A percentile compares a stretch with the other conserved stretches of the same genome.
phyloP scores from a whole-genome alignment of 2,888 invertebrate genomes.

The Drymonia ruficornis region DNA sequence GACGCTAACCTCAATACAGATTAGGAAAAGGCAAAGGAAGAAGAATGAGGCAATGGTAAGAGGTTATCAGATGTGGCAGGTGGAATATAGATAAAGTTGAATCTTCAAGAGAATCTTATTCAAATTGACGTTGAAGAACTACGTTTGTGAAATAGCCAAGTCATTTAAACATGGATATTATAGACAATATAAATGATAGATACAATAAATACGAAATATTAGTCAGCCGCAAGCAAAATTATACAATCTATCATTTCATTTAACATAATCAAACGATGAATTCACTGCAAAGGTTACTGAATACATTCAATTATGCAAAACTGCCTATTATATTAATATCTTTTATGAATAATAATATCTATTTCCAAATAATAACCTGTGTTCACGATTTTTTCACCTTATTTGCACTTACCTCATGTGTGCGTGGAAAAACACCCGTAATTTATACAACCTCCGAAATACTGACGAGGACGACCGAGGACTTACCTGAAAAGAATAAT shows the following conservation, averaged over 20 bases:
- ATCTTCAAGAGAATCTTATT: too few species aligned
- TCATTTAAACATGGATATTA: too few species aligned
- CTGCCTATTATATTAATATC: constrained; percentile 38
- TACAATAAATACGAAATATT: too few species aligned
- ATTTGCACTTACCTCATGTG: constrained; percentile 22
- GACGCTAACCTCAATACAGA: too few species aligned
- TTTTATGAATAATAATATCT: constrained; percentile 41
- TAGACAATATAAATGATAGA: too few species aligned
- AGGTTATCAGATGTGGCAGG: too few species aligned
- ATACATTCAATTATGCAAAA: constrained; percentile 50
- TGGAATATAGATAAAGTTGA: too few species aligned
- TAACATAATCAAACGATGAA: constrained; percentile 37
- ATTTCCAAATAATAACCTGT: constrained; percentile 21
- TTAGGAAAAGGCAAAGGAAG: too few species aligned
- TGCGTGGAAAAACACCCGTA: constrained; percentile 27
- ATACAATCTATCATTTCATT: constrained; percentile 16
- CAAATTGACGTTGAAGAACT: too few species aligned
- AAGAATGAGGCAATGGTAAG: too few species aligned
- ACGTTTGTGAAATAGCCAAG: too few species aligned
- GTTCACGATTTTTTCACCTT: constrained; percentile 17
- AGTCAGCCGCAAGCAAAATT: too few species aligned
- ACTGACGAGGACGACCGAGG: constrained; percentile 15
- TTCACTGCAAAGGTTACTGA: constrained; percentile 44
- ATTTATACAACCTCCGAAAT: constrained; percentile 22
- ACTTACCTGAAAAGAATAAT: constrained; percentile 50